phyloP scores from a whole-genome alignment of 2,888 invertebrate genomes.

The Altica lythri region DNA sequence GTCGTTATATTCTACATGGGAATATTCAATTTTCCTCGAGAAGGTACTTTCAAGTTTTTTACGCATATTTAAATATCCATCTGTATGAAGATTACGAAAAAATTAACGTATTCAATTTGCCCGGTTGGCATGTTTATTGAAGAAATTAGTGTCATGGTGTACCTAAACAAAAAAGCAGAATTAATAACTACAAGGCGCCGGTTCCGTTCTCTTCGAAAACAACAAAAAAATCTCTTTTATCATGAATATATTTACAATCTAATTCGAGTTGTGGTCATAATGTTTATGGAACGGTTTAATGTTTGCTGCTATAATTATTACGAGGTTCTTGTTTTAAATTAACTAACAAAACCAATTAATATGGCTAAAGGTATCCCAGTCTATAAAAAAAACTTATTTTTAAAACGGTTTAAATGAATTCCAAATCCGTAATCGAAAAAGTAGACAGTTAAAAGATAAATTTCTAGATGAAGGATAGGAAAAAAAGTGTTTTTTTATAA shows the following conservation, averaged over 20 bases:
- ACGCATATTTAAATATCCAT: constrained; percentile 19
- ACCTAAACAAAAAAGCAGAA: constrained; percentile 15
- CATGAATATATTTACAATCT: constrained; percentile 14
- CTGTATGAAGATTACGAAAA: constrained; percentile 16
- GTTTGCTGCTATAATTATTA: neutral
- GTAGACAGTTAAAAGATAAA: too few species aligned
- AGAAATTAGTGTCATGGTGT: constrained; percentile 17
- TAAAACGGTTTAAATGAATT: too few species aligned
- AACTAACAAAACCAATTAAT: too few species aligned
- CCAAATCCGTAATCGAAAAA: too few species aligned
- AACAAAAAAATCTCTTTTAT: constrained; percentile 7
- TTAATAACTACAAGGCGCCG: constrained; percentile 21
- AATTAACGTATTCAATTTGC: constrained; percentile 18
- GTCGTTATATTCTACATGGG: constrained; percentile 11
- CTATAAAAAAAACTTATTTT: too few species aligned
- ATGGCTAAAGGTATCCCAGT: too few species aligned
- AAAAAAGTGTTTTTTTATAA: too few species aligned
- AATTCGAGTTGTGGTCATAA: neutral
- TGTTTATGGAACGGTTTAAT: neutral
- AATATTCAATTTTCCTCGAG: constrained; percentile 19
- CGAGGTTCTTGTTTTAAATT: neutral
- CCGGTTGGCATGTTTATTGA: constrained; percentile 18
- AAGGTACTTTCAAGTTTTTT: constrained; percentile 12
- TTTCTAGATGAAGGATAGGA: too few species aligned
- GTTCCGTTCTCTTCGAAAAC: neutral